Base-by-base conservation (phyloP, 2,888 invertebrate species). In the Cacoxenus indagator region DNA sequence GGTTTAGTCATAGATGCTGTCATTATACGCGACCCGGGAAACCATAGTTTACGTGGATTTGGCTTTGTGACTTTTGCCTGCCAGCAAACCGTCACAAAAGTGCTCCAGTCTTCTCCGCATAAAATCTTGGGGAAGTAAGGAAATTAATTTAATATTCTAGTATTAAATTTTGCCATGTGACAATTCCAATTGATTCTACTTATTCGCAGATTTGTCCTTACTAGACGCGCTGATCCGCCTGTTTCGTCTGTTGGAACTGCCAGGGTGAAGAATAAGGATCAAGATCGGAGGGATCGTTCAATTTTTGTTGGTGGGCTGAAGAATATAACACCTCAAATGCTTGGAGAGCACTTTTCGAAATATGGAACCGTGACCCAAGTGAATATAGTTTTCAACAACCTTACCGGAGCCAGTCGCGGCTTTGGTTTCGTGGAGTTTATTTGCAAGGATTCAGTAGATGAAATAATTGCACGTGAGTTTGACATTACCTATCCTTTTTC, bases 91-190 rank as follows among this genome's bases (percentile, higher is more conserved):
- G 85, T 87, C 6, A 86, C 87, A 24, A 81, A 82, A 66, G 86
- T 86, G 4, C 87, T 87, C 67, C 68, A 71, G 14, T 75, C 83
- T 0, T 77, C 85, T 43, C 86, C 86, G 0, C 87, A 87, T 45
- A 72, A 75, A 45, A 78, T 87, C 67, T 87, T 86, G 70, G 81
- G 82, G 74, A 91, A 91, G 91, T 91, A 85, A 89, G 90, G n/a
- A n/a, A n/a, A n/a, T n/a, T n/a, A n/a, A n/a, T n/a, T n/a, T n/a
- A n/a, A n/a, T n/a, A n/a, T n/a, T n/a, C n/a, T n/a, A n/a, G n/a
- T 86, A 46, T 6, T 8, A 1, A 19, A 5, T 19, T 26, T 1
- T n/a, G 29, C 17, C 48, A 19, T 37, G 43, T 4, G 22, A 5
- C 22, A 9, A 27, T 62, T 6, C 1, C 37, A 17, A 1, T 14